Evolutionary conservation across 23 tunicate species (phyloP), one percentile per base, ranked within the genome.

Genomic region (Phallusia fumigata): DNA sequence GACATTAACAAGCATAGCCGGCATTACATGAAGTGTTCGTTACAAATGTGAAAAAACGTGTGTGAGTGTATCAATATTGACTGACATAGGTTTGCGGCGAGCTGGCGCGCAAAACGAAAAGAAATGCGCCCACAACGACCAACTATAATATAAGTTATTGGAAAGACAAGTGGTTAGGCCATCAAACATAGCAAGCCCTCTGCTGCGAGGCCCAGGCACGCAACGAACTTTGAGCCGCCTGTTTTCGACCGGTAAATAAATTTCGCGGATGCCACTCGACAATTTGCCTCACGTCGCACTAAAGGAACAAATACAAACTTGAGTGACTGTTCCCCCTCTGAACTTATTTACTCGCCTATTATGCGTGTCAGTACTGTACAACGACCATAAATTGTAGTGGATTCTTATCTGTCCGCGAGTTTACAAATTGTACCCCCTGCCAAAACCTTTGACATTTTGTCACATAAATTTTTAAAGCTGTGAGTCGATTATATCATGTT

Each of bases 211-310:
- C 47, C 47, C 47, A 3, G 47, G 47, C 47, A 40, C 47, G 47
- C 47, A 24, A 24, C 69, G 69, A 58, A 58, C 69, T 58, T 58
- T 58, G 69, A 58, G 69, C 69, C 16, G 69, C 69, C 28, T 58
- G 28, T 21, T 58, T 58, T 58, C 69, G 69, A 58, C 69, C 69
- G 69, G 69, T 58, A 58, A 58, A 58, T 24, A 58, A 24, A 58
- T 58, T 58, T 58, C 69, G 69, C 58, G 28, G 69, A 58, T 58
- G 69, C 69, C 69, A 58, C 69, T 58, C 69, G 28, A 58, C 69
- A 24, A 22, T 58, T 24, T 24, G 69, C 69, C 26, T 51, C 26
- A 58, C 26, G 28, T 22, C 69, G 26, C 28, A 21, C 28, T 16
- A 58, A 22, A 58, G 69, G 69, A 58, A 58, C 26, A 21, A 58